phyloP scores from a whole-genome alignment of 2,888 invertebrate species.

The Yponomeuta plumbellus region DNA sequence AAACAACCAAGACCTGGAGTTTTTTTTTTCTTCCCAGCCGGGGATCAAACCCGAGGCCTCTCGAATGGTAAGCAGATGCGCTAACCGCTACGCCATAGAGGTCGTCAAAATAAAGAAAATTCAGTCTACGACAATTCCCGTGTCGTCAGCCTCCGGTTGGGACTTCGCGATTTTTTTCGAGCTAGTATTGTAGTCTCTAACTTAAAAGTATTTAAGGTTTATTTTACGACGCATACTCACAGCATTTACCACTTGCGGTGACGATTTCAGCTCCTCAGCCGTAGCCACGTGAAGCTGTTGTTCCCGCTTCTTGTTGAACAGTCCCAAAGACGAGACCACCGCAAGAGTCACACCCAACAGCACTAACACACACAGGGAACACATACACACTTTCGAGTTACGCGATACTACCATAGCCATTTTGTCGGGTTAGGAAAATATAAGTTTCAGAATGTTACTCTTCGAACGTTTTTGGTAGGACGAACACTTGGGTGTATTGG shows the following conservation, averaged over 20 bases:
- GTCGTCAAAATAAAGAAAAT: no score
- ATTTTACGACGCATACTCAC: slow-evolving; percentile 20
- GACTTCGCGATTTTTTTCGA: no score
- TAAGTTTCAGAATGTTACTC: not conserved
- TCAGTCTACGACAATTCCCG: no score
- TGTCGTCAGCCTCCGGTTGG: no score
- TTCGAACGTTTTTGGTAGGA: not conserved
- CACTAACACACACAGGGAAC: slow-evolving; percentile 44
- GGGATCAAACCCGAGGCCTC: no score
- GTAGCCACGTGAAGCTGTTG: slow-evolving; percentile 29
- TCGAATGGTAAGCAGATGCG: no score
- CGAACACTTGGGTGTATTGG: not conserved
- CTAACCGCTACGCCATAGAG: no score
- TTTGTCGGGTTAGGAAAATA: slow-evolving; percentile 24
- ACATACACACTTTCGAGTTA: slow-evolving; percentile 54
- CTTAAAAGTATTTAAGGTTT: no score
- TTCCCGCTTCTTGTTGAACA: slow-evolving; percentile 31
- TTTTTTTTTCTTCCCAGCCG: no score
- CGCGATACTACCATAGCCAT: slow-evolving; percentile 66
- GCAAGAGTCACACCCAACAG: slow-evolving; percentile 50
- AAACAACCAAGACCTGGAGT: no score
- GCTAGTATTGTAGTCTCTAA: no score
- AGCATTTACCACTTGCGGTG: slow-evolving; percentile 35
- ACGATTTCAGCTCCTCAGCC: slow-evolving; percentile 42
- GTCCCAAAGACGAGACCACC: slow-evolving; percentile 46